Conservation (phyloP, 2,113 vertebrate species). For the Lepidothrix coronata region DNA sequence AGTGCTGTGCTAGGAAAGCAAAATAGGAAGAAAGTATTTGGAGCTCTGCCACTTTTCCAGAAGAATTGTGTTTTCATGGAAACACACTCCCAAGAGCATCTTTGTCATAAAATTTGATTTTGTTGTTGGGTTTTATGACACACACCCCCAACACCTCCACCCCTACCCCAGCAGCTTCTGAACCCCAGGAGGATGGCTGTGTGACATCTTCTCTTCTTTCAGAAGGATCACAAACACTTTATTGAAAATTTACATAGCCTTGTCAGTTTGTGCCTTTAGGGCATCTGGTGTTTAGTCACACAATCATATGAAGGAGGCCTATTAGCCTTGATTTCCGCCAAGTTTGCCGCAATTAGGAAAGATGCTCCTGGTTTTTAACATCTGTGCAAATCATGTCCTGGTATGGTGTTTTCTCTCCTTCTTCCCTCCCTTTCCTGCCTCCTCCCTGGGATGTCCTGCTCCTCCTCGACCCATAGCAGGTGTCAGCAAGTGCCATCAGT, state of each 20-base stretch:
- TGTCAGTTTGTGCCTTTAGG: conserved; percentile 50
- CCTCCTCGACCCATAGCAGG: not conserved
- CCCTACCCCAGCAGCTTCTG: not conserved
- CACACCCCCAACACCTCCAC: not conserved
- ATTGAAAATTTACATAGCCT: conserved; percentile 20
- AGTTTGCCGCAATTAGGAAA: conserved; percentile 10
- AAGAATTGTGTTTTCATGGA: not conserved
- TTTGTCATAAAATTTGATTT: not conserved
- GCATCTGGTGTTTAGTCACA: conserved; percentile 56
- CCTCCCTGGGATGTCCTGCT: not conserved
- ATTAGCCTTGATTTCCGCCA: conserved; percentile 45
- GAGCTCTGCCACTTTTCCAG: not conserved
- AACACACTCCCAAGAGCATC: not conserved
- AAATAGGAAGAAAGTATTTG: not conserved
- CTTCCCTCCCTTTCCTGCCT: not conserved
- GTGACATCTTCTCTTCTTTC: not conserved
- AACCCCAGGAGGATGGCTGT: not conserved
- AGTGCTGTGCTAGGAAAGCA: not conserved
- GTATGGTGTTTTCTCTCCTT: not conserved
- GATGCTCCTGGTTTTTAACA: not conserved
- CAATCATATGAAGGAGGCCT: not conserved
- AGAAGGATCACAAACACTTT: not conserved
- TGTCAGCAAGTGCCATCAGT: not conserved
- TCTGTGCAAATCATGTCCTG: not conserved
- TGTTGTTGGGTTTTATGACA: not conserved